Percentiles rank a stretch among this genome's conserved stretches.
Conservation (phyloP, 2,888 invertebrate species). For the Cosmorhoe ocellata region DNA sequence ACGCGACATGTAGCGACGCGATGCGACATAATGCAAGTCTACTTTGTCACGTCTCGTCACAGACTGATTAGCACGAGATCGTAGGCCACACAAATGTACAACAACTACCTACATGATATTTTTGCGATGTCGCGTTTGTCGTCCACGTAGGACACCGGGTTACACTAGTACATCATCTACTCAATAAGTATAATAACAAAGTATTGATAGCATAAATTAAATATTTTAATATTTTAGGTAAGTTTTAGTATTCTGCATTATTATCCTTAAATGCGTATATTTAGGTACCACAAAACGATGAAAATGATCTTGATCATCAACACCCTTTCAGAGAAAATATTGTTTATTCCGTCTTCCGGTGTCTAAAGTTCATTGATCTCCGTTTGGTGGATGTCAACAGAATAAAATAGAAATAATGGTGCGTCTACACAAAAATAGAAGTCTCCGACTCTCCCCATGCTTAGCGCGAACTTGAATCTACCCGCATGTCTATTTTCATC, state of each 20-base stretch:
- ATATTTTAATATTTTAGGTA: no score
- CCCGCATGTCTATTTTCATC: conserved; percentile 71
- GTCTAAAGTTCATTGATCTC: conserved; percentile 37
- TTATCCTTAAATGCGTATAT: conserved; percentile 1
- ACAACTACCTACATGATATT: no score
- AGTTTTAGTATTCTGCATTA: conserved; percentile 1
- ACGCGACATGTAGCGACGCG: no score
- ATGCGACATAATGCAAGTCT: no score
- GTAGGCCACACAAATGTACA: no score
- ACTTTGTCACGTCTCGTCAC: no score
- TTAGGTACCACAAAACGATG: conserved; percentile 2
- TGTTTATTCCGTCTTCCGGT: conserved; percentile 34
- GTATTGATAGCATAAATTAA: no score
- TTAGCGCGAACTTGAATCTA: conserved; percentile 75
- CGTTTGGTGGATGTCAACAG: conserved; percentile 56
- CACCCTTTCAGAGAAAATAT: conserved; percentile 28
- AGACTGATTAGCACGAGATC: no score
- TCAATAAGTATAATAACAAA: conserved; percentile 17
- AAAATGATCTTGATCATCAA: conserved; percentile 19
- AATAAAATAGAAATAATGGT: conserved; percentile 72
- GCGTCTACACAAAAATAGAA: conserved; percentile 67
- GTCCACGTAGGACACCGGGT: no score
- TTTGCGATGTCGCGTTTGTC: no score
- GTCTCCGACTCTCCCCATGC: conserved; percentile 67
- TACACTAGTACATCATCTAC: conserved; percentile 1